Base-by-base conservation (phyloP, 2,113 vertebrate genomes). In the Platysternon megacephalum region DNA sequence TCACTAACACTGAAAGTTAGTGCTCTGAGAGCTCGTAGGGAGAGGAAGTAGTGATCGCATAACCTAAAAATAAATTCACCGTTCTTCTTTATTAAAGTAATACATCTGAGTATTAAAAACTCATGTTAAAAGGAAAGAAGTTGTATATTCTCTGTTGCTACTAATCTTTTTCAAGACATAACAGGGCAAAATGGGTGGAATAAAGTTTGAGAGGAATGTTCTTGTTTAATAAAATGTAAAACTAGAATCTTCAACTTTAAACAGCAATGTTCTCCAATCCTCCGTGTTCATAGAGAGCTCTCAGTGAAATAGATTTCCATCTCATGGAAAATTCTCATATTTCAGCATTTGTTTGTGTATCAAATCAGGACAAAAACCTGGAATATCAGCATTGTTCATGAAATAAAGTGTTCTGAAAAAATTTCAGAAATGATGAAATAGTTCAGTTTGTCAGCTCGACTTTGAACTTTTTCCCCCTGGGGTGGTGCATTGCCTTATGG, bases 1-100 rank as follows among this genome's bases (percentile, higher is more conserved):
- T 1, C 0, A 82, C 46, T 85, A 92, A 53, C 52, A 68, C 26
- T 52, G 56, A 94, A 88, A 55, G 12, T 44, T 46, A 28, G 21
- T 46, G 85, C 81, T 86, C 39, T 35, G 82, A 86, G 74, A 79
- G 42, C 79, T 92, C 88, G 56, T 89, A 35, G 90, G 86, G 65
- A 39, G 82, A 90, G 78, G 46, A 93, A 93, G 17, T 53, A 85
- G 80, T 86, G 61, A 87, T 90, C 88, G 65, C n/a, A 53, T 87
- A 87, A 44, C 22, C 65, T 56, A 39, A 56, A 74, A 86, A 82
- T 86, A 92, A 87, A 80, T 95, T 52, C 51, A 53, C 85, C n/a
- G 58, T 85, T 90, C 46, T 92, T 93, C 82, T 91, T 95, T 95
- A 89, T 85, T 92, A 89, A 85, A 87, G 32, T 39, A 89, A 58